These are phyloP conservation scores for Dascyllus trimaculatus DNA, from an alignment of 2,113 vertebrate genomes.

Conservation along the genomic window DNA sequence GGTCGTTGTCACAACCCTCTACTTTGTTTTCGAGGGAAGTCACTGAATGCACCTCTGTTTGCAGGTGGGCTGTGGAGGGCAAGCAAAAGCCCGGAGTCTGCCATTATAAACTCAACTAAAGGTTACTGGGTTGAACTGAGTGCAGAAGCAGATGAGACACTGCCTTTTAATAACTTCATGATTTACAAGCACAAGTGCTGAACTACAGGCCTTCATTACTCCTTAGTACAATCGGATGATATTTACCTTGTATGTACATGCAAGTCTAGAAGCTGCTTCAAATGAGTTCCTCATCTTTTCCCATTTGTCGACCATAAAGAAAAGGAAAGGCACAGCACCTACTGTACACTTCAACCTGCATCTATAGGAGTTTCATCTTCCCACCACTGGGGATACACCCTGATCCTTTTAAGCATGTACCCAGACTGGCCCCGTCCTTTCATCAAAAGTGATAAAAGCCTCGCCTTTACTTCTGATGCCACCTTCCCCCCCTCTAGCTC, in stretches of 20 bases:
- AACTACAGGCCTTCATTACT: background rate
- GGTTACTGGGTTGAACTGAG: conserved; percentile 14
- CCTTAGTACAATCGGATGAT: background rate
- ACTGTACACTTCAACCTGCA: conserved; percentile 55
- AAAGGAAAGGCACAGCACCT: conserved; percentile 11
- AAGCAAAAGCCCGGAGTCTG: background rate
- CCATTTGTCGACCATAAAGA: conserved; percentile 10
- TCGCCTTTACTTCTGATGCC: conserved; percentile 75
- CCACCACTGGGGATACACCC: conserved; percentile 69
- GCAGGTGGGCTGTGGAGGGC: no score
- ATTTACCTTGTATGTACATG: background rate
- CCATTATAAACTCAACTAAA: conserved; percentile 46
- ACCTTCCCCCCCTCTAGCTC: conserved; percentile 53
- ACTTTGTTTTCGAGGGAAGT: conserved; percentile 8
- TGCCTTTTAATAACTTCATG: conserved; percentile 11
- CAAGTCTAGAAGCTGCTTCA: background rate
- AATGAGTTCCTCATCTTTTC: conserved; percentile 18
- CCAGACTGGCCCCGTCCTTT: conserved; percentile 78
- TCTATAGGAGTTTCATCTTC: conserved; percentile 67
- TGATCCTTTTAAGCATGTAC: conserved; percentile 75
- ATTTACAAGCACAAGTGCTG: conserved; percentile 5
- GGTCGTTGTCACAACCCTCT: conserved; percentile 25
- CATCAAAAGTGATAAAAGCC: conserved; percentile 83
- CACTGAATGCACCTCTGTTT: conserved; percentile 27
- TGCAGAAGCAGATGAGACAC: background rate